Evolutionary conservation across 2,888 invertebrate species (phyloP), one percentile per base, ranked within the genome.

Genomic region (Apantesis nais): DNA sequence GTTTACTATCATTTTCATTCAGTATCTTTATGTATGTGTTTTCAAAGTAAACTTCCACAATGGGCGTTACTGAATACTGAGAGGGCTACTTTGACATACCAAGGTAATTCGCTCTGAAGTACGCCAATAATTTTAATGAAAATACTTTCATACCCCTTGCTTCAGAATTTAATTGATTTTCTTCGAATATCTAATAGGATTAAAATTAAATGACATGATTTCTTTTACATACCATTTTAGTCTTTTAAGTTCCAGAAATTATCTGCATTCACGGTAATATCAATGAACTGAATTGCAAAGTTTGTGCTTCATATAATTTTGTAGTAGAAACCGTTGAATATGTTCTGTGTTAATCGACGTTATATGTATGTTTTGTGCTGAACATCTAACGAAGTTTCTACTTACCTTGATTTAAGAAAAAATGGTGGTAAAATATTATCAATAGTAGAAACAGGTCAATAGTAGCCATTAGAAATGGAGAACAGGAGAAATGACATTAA

Each of bases 111-210:
- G 60, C 41, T 61, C 52, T 39, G 63, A 62, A 72, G 71, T 77
- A 73, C 25, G 70, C 34, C 66, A 72, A 72, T 68, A 63, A 68
- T 66, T 52, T 37, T 34, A 37, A 60, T 68, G 41, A 74, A 62
- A 62, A 67, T 39, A 60, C 65, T 62, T 65, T 67, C 68, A 69
- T 78, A 69, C 68, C 70, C 70, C 74, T 77, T 67, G 65, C 31
- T 72, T 65, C 58, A 69, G 68, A 74, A 73, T 73, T 81, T 75
- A 72, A 79, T 77, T 77, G 70, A 68, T 77, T 77, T 69, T 66
- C 65, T 63, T 70, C 72, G 67, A 76, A 80, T 71, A 69, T 70
- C 68, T 76, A 73, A 78, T 76, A 71, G 66, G 74, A 78, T 78
- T 78, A 66, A 74, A 80, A 80, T 70, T 64, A 55, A 78, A 74